Percentiles rank a stretch among this genome's conserved stretches.
Conservation (phyloP, 2,797 vertebrate species). For the Diglossa cyanea region DNA sequence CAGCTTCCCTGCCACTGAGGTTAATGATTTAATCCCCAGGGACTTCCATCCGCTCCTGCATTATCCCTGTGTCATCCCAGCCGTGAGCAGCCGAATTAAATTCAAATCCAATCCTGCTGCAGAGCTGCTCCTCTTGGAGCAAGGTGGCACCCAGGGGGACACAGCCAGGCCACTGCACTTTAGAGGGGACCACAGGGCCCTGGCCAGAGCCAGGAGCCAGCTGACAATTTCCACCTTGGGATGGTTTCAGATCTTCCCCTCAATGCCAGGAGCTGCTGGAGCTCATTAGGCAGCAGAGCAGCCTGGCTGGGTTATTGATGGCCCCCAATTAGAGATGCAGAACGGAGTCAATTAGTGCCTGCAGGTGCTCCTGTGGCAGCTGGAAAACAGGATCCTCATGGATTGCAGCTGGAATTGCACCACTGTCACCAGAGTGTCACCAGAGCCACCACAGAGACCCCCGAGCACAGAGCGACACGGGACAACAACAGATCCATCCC, state of each 20-base stretch:
- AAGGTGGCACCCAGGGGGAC: background rate
- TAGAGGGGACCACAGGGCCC: background rate
- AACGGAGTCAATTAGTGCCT: background rate
- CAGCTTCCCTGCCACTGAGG: background rate
- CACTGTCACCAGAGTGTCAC: background rate
- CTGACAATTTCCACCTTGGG: background rate
- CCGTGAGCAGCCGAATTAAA: background rate
- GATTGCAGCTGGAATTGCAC: background rate
- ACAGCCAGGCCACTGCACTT: background rate
- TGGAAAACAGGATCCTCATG: background rate
- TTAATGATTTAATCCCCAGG: conserved; percentile 44
- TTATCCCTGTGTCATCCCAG: background rate
- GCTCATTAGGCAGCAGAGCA: background rate
- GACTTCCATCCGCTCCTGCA: conserved; percentile 44
- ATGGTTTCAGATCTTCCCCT: background rate
- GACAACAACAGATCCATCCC: accelerated
- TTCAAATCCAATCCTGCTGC: background rate
- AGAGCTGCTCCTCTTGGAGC: background rate
- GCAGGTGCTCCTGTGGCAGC: background rate
- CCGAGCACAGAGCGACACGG: accelerated
- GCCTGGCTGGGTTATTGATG: background rate
- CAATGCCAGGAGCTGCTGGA: background rate
- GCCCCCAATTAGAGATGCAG: background rate
- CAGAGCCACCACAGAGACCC: background rate
- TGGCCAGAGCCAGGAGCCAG: background rate